Evolutionary conservation across 2,888 invertebrate species (phyloP).

Genomic region (Acleris laterana): DNA sequence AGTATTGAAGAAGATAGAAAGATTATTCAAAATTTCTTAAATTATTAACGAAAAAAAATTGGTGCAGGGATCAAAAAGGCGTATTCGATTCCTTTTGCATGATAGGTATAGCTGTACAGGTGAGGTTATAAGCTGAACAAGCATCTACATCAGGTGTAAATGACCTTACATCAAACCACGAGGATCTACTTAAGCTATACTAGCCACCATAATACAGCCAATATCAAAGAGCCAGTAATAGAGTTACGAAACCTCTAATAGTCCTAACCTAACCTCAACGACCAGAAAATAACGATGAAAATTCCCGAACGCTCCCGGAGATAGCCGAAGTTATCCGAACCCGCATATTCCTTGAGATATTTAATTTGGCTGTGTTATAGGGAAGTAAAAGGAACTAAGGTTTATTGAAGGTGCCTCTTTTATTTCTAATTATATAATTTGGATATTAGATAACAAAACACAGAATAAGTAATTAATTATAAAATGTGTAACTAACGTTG

Average conservation of each 20-base stretch:
- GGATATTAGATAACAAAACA: too few species aligned
- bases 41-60: too few species aligned
- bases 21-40: too few species aligned
- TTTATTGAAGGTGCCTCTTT: conserved; percentile 15
- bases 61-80: too few species aligned
- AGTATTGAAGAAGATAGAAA: too few species aligned
- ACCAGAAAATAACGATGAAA: conserved; percentile 51
- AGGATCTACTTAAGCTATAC: conserved; percentile 28
- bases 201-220: conserved; percentile 37
- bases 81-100: too few species aligned
- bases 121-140: background rate
- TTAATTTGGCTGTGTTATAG: conserved; percentile 55
- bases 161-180: conserved; percentile 32
- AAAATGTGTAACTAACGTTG: too few species aligned
- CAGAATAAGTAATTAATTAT: too few species aligned
- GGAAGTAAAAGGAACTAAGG: conserved; percentile 31
- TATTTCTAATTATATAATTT: too few species aligned
- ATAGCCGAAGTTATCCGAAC: conserved; percentile 9
- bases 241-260: conserved; percentile 62
- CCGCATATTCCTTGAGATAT: conserved; percentile 39
- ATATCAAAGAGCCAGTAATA: conserved; percentile 48
- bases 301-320: conserved; percentile 35
- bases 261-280: conserved; percentile 62
- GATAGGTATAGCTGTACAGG: too few species aligned
- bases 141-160: conserved; percentile 20